Evolutionary conservation across 2,888 invertebrate genomes (phyloP).

Genomic region (Lasius platythorax): DNA sequence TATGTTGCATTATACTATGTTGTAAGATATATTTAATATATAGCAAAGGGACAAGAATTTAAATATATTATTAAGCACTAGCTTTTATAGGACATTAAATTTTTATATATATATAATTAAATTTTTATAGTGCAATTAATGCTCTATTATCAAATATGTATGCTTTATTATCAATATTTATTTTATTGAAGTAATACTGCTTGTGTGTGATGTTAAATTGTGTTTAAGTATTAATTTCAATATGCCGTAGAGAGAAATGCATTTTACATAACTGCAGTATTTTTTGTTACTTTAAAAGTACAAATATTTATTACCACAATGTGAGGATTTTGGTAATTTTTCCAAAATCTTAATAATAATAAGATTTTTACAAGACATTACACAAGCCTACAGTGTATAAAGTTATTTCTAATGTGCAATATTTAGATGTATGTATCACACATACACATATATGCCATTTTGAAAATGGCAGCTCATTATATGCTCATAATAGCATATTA

Average conservation of each 20-base stretch:
- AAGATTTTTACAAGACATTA: constrained; percentile 67
- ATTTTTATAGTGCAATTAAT: constrained; percentile 24
- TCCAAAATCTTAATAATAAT: constrained; percentile 61
- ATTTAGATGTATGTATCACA: constrained; percentile 58
- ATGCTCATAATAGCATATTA: constrained; percentile 43
- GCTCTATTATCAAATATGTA: constrained; percentile 29
- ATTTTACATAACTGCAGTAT: constrained; percentile 65
- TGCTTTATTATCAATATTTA: constrained; percentile 40
- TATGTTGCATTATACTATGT: constrained; percentile 69
- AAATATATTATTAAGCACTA: constrained; percentile 64
- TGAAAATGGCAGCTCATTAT: constrained; percentile 49
- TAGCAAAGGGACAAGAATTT: constrained; percentile 52
- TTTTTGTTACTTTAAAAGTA: constrained; percentile 73
- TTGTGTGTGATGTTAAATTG: constrained; percentile 54
- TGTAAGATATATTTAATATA: constrained; percentile 65
- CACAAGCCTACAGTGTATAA: constrained; percentile 67
- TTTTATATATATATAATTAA: constrained; percentile 53
- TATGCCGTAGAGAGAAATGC: constrained; percentile 34
- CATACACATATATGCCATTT: constrained; percentile 29
- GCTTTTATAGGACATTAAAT: constrained; percentile 54
- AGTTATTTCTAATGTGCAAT: constrained; percentile 69
- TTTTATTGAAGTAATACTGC: constrained; percentile 52
- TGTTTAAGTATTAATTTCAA: constrained; percentile 54
- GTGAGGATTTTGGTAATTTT: constrained; percentile 60
- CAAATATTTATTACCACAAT: constrained; percentile 71